phyloP scores from a whole-genome alignment of 2,113 vertebrate species.

The Microtus montanus region DNA sequence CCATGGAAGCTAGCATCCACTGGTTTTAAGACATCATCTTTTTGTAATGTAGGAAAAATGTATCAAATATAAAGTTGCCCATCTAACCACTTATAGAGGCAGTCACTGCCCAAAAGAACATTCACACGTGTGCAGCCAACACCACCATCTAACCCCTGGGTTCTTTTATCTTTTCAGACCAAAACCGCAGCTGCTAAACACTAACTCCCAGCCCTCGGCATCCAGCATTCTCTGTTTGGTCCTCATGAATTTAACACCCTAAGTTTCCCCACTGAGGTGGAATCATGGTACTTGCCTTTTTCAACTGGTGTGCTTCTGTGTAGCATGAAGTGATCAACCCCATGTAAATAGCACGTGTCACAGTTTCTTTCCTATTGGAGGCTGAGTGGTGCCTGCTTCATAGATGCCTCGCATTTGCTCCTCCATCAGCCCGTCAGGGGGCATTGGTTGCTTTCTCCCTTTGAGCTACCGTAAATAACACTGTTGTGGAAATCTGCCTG shows the following conservation, averaged over 20 bases:
- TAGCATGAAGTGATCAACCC: no score
- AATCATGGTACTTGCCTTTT: accelerated
- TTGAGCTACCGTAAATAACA: not conserved
- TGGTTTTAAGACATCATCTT: not conserved
- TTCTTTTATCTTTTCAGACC: not conserved
- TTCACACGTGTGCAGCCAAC: accelerated
- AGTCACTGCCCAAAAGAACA: accelerated
- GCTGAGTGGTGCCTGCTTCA: accelerated
- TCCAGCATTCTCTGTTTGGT: accelerated
- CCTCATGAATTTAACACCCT: not conserved
- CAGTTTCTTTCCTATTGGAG: not conserved
- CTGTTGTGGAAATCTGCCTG: not conserved
- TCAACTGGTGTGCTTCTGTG: not conserved
- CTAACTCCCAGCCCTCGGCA: not conserved
- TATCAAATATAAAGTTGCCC: not conserved
- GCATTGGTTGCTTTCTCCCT: not conserved
- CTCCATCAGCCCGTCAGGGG: accelerated
- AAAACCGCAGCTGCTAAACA: not conserved
- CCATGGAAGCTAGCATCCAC: not conserved
- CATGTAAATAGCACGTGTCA: accelerated
- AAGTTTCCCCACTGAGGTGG: accelerated
- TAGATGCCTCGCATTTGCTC: not conserved
- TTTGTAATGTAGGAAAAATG: not conserved
- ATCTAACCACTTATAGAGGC: not conserved
- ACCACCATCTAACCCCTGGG: no score